A percentile compares a stretch with the other conserved stretches of the same genome.
Evolutionary conservation across 2,113 vertebrate species (phyloP).

Genomic region (Galemys pyrenaicus): DNA sequence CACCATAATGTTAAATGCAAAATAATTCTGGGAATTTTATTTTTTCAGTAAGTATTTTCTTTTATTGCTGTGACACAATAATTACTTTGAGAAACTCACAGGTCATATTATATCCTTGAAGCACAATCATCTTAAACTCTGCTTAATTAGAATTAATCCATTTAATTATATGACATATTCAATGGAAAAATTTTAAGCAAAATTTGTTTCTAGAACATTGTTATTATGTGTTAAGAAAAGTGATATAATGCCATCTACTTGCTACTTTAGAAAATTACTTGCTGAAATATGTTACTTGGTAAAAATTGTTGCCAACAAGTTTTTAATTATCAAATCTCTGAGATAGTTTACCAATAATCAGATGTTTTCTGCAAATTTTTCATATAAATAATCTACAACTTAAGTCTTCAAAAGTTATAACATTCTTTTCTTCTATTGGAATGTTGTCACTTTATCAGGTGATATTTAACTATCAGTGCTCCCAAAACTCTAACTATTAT

Average conservation of each 20-base stretch:
- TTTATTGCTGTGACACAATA: slow-evolving; percentile 15
- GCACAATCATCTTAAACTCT: slow-evolving; percentile 55
- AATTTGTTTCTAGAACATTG: slow-evolving; percentile 44
- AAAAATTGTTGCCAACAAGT: not conserved
- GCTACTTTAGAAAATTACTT: slow-evolving; percentile 78
- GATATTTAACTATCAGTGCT: not conserved
- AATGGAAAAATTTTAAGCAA: slow-evolving; percentile 7
- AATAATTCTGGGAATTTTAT: not conserved
- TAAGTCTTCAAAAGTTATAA: not conserved
- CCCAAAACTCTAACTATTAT: not conserved
- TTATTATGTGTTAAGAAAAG: slow-evolving; percentile 76
- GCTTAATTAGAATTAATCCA: slow-evolving; percentile 58
- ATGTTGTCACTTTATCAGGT: not conserved
- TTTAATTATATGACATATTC: slow-evolving; percentile 45
- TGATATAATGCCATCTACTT: slow-evolving; percentile 87
- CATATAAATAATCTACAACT: not conserved
- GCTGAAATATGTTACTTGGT: not conserved
- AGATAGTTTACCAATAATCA: not conserved
- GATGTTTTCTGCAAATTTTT: not conserved
- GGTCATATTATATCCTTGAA: slow-evolving; percentile 46
- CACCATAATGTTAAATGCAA: not conserved
- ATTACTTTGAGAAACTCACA: slow-evolving; percentile 38
- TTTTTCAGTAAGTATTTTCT: not conserved
- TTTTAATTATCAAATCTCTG: not conserved
- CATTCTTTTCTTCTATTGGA: not conserved